Evolutionary conservation across 2,113 vertebrate species (phyloP).

Genomic region (Salvelinus alpinus): DNA sequence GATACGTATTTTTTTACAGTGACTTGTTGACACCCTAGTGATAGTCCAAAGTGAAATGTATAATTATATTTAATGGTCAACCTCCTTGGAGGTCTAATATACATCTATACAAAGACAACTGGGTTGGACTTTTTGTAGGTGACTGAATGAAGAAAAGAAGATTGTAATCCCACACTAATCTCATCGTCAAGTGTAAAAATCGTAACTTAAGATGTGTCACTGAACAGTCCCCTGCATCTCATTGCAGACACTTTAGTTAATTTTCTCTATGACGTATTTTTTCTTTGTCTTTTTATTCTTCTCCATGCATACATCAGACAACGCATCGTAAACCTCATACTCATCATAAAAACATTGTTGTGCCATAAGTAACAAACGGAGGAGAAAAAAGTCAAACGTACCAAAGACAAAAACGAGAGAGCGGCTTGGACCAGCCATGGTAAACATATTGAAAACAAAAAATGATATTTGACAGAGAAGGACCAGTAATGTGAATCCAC

Average conservation of each 20-base stretch:
- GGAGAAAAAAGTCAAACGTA: slow-evolving; percentile 43
- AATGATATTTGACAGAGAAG: slow-evolving; percentile 45
- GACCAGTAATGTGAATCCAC: slow-evolving; percentile 68
- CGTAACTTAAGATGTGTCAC: slow-evolving; percentile 66
- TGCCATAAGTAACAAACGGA: slow-evolving; percentile 71
- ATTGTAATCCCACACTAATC: slow-evolving; percentile 68
- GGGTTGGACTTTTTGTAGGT: slow-evolving; percentile 61
- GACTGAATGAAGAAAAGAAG: slow-evolving; percentile 77
- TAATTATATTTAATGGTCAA: slow-evolving; percentile 79
- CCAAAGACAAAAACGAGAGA: slow-evolving; percentile 43
- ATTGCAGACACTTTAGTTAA: slow-evolving; percentile 72
- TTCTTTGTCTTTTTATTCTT: slow-evolving; percentile 46
- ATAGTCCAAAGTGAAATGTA: slow-evolving; percentile 80
- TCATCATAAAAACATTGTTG: slow-evolving; percentile 76
- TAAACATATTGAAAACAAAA: slow-evolving; percentile 66
- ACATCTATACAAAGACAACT: slow-evolving; percentile 79
- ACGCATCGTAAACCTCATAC: slow-evolving; percentile 73
- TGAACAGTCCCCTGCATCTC: slow-evolving; percentile 71
- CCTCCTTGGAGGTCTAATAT: slow-evolving; percentile 79
- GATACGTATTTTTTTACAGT: slow-evolving; percentile 56
- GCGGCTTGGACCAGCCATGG: slow-evolving; percentile 54
- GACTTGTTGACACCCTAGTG: slow-evolving; percentile 73
- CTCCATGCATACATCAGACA: slow-evolving; percentile 85
- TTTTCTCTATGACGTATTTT: slow-evolving; percentile 26
- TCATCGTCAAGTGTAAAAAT: slow-evolving; percentile 71